phyloP scores from a whole-genome alignment of 30 jellyfish, hydroid and myxozoan species.

The Cassiopea andromeda region DNA sequence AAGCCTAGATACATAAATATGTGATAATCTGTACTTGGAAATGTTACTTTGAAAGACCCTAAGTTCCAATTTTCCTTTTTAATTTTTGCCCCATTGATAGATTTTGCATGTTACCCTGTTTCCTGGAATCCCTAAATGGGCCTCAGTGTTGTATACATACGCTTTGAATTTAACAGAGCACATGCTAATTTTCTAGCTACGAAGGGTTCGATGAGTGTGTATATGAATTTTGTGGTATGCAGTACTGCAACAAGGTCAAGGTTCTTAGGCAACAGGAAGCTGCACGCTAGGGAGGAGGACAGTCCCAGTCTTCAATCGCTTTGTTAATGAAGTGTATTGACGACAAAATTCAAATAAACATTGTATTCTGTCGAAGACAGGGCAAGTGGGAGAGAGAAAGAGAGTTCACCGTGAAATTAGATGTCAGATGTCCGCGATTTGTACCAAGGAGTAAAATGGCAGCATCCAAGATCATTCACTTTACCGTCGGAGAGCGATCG shows the following conservation, averaged over 20 bases:
- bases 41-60: no score
- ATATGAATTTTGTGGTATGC: no score
- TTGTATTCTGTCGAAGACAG: neutral
- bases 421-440: neutral
- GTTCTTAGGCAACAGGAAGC: neutral
- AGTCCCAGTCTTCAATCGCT: slow-evolving; percentile 11
- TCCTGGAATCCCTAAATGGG: no score
- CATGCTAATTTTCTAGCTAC: no score
- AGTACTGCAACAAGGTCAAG: neutral
- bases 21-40: no score
- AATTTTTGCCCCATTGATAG: no score
- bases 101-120: no score
- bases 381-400: neutral
- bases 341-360: neutral
- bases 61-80: no score
- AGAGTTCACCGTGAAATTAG: neutral
- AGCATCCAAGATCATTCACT: slow-evolving; percentile 88
- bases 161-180: no score
- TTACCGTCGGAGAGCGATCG: slow-evolving; percentile 75
- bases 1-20: no score
- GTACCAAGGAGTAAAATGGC: slow-evolving; percentile 3
- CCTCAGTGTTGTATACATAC: no score
- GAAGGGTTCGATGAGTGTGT: no score
- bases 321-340: neutral
- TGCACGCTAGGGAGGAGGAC: slow-evolving; percentile 2